These are phyloP conservation scores for Hippocampus comes DNA, from an alignment of 2,113 vertebrate species.

Conservation along the genomic window DNA sequence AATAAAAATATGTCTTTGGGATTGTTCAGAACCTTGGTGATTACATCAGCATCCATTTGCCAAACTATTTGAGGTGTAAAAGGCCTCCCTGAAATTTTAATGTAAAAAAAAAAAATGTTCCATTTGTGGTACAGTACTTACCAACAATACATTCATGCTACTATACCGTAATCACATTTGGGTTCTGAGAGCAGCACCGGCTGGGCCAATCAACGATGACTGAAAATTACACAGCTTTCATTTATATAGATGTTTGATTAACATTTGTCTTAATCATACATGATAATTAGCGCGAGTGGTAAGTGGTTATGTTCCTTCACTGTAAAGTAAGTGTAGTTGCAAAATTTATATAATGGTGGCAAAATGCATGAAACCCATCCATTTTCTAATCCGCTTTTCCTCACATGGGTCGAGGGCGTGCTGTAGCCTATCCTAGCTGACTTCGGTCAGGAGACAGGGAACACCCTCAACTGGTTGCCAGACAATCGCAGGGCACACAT, in stretches of 20 bases:
- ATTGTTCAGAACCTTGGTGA: not conserved
- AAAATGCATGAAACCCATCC: not conserved
- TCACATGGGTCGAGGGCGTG: too few species aligned
- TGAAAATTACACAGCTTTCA: not conserved
- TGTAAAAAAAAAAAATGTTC: not conserved
- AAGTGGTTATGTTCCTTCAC: not conserved
- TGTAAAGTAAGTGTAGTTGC: not conserved
- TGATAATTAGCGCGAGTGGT: too few species aligned
- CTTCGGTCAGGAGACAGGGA: too few species aligned
- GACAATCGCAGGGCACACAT: too few species aligned
- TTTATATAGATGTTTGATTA: not conserved
- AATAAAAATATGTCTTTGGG: too few species aligned
- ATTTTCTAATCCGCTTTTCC: too few species aligned
- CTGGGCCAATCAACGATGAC: not conserved
- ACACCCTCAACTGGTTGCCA: too few species aligned
- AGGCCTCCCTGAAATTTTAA: not conserved
- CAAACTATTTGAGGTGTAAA: not conserved
- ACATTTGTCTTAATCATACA: not conserved
- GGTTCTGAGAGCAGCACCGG: not conserved
- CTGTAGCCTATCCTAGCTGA: too few species aligned
- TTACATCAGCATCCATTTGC: not conserved
- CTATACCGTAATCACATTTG: not conserved
- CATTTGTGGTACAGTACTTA: not conserved
- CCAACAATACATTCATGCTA: not conserved
- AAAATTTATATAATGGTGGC: not conserved